A percentile compares a stretch with the other conserved stretches of the same genome.
These are phyloP conservation scores for Clunio marinus DNA, from an alignment of 2,888 invertebrate genomes.

Conservation along the genomic window DNA sequence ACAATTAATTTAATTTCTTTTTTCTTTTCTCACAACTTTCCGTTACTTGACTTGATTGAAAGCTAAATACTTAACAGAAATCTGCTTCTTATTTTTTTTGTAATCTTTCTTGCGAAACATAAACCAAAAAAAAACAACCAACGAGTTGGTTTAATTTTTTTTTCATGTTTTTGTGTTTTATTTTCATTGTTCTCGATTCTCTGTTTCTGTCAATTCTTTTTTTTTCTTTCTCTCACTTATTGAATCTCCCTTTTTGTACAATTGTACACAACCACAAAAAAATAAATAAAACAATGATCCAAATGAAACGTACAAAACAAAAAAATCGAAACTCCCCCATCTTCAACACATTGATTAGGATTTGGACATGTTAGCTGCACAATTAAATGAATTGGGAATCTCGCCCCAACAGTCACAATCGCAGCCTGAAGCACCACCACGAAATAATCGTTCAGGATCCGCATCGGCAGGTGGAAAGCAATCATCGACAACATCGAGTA, in stretches of 20 bases:
- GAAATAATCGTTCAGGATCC: slow-evolving; percentile 53
- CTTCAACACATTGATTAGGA: slow-evolving; percentile 60
- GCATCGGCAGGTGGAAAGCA: slow-evolving; percentile 45
- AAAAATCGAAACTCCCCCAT: slow-evolving; percentile 38
- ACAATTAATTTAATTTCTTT: not conserved
- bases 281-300: slow-evolving; percentile 38
- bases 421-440: slow-evolving; percentile 67
- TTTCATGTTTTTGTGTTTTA: not conserved
- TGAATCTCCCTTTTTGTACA: slow-evolving; percentile 34
- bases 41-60: not conserved
- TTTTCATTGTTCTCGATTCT: not conserved
- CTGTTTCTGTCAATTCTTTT: not conserved
- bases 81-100: not conserved
- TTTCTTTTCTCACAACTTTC: not conserved
- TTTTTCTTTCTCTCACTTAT: slow-evolving; percentile 1
- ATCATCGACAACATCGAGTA: slow-evolving; percentile 49
- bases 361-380: slow-evolving; percentile 92
- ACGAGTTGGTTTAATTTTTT: not conserved
- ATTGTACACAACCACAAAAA: slow-evolving; percentile 41
- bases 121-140: not conserved
- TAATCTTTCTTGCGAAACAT: not conserved
- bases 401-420: slow-evolving; percentile 54
- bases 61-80: too few relatives aligned
- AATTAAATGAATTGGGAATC: slow-evolving; percentile 89
- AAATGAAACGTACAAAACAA: slow-evolving; percentile 43